Conservation (phyloP, 2,113 vertebrate genomes). For the Dasypus novemcinctus region DNA sequence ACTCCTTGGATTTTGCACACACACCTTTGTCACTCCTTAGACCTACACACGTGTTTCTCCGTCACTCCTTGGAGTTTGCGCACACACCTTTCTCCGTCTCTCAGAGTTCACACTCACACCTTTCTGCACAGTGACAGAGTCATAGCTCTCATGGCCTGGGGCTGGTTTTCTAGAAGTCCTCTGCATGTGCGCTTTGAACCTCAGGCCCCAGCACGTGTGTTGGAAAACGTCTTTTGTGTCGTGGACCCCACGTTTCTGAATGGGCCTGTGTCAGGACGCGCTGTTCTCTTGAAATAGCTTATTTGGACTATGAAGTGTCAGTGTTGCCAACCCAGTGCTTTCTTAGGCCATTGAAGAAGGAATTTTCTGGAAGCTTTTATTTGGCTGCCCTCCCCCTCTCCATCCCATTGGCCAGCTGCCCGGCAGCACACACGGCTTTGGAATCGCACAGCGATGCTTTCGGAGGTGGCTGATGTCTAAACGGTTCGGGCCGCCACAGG, state of each 20-base stretch:
- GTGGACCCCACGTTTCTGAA: background rate
- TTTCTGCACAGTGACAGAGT: background rate
- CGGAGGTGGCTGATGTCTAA: background rate
- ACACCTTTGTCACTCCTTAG: no score
- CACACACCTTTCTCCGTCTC: no score
- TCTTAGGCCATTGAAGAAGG: background rate
- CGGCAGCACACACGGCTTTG: background rate
- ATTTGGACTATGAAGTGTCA: background rate
- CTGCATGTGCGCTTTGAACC: background rate
- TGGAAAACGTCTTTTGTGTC: background rate
- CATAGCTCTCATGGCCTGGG: background rate
- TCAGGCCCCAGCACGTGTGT: background rate
- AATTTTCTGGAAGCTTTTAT: background rate
- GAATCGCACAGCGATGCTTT: conserved; percentile 26
- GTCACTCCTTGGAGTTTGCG: no score
- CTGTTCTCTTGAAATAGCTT: background rate
- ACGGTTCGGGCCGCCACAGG: background rate
- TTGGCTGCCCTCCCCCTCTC: background rate
- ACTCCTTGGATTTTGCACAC: no score
- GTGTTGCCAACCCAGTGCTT: background rate
- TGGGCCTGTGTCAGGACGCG: background rate
- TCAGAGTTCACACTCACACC: no score
- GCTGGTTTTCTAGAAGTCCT: background rate
- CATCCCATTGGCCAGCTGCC: conserved; percentile 12
- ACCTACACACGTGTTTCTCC: no score